Base-by-base conservation (phyloP, 2,888 invertebrate genomes). In the Lordiphosa andalusiaca region DNA sequence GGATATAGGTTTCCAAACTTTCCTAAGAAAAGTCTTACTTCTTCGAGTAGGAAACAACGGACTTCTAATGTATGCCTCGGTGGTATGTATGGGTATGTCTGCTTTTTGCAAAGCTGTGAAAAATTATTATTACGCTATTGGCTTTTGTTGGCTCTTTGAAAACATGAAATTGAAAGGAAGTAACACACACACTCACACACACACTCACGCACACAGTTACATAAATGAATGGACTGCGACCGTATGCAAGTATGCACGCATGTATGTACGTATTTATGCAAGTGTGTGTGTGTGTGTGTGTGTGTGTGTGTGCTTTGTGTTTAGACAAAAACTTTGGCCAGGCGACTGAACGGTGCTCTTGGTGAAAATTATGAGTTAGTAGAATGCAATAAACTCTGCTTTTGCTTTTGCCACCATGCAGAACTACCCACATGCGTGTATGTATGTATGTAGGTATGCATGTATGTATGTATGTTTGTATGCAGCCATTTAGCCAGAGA, bases 281-380 rank as follows among this genome's bases (percentile, higher is more conserved):
- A 23, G 10, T 61, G 58, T 53, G 40, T 42, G 50, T 58, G 74
- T 42, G 50, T 58, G 74, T 42, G 50, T 58, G 74, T 42, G 50
- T 58, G 74, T n/a, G 10, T 61, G 58, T 53, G 40, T 42, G 50
- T 58, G 74, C 71, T 70, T 72, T 71, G 71, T 71, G 73, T 67
- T 55, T 42, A 69, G 62, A 73, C 71, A 71, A 71, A 71, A 71
- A 67, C 67, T 73, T 59, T 19, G 62, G 49, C 30, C 66, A 49
- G 49, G 58, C 53, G 61, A 66, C 56, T 62, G 37, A 19, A 19
- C 19, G 19, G 19, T 19, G 19, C 48, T 49, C 23, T 23, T 23
- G 59, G 48, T 57, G 60, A 67, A 65, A 73, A 72, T 74, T 72
- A 71, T 74, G 71, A 72, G 74, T 74, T 70, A 74, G 74, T 67